Percentiles rank a stretch among this genome's conserved stretches.
phyloP scores from a whole-genome alignment of 2,888 invertebrate genomes.

The Graphium colonna region DNA sequence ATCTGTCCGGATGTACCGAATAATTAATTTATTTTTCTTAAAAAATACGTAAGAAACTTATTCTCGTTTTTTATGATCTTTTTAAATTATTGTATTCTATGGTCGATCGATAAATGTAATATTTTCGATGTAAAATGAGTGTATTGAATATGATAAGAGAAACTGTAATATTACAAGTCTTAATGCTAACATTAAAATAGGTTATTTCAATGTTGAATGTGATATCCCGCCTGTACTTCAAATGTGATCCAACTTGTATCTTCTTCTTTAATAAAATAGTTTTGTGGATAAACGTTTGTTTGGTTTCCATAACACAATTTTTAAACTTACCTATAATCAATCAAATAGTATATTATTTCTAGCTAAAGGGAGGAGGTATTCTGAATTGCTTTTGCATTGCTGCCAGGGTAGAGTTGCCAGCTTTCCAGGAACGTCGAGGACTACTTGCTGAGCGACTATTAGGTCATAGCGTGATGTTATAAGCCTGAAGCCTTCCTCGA shows the following conservation, averaged over 20 bases:
- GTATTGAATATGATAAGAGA: not conserved
- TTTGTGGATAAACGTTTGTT: conserved; percentile 52
- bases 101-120: not conserved
- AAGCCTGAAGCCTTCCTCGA: too few species aligned
- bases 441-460: too few species aligned
- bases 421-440: too few species aligned
- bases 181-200: conserved; percentile 32
- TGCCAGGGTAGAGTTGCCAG: too few species aligned
- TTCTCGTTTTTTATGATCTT: not conserved
- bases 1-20: not conserved
- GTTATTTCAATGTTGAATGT: conserved; percentile 71
- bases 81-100: not conserved
- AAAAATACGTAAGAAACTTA: not conserved
- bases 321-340: too few species aligned
- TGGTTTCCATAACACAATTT: too few species aligned
- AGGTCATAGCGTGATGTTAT: too few species aligned
- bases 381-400: too few species aligned
- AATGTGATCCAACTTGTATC: conserved; percentile 62
- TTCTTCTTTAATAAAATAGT: conserved; percentile 64
- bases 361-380: too few species aligned
- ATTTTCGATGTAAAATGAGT: not conserved
- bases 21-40: not conserved
- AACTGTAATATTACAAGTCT: conserved; percentile 22
- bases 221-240: conserved; percentile 77
- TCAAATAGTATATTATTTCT: too few species aligned